Evolutionary conservation across 2,888 invertebrate genomes (phyloP).

Genomic region (Oscheius sp.): DNA sequence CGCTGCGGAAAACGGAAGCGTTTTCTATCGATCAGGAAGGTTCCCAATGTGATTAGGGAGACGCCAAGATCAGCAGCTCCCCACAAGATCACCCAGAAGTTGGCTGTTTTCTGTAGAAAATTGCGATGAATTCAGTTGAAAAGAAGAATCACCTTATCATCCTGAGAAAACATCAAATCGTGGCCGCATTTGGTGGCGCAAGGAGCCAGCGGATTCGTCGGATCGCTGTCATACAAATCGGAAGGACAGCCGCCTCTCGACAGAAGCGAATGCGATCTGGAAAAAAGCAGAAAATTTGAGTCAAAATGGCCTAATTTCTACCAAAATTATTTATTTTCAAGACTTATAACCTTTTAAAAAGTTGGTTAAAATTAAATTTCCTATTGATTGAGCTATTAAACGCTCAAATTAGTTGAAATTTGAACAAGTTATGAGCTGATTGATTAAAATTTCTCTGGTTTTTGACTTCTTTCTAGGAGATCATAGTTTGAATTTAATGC

Average conservation of each 20-base stretch:
- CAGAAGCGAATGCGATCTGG: constrained; percentile 18
- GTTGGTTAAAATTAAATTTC: no score
- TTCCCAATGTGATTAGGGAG: constrained; percentile 82
- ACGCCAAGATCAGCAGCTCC: constrained; percentile 87
- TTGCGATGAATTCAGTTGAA: no score
- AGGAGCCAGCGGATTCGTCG: constrained; percentile 52
- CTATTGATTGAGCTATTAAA: no score
- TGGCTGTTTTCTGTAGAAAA: constrained; percentile 45
- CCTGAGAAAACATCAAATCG: constrained; percentile 72
- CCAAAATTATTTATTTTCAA: no score
- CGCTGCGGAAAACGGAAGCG: constrained; percentile 93
- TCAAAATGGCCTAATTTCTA: no score
- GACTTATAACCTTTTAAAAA: no score
- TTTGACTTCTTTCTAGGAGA: no score
- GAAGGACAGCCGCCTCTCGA: constrained; percentile 52
- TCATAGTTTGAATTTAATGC: no score
- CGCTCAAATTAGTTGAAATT: not conserved
- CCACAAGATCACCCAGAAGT: constrained; percentile 91
- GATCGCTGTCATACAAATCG: constrained; percentile 64
- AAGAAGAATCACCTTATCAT: no score
- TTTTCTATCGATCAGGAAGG: constrained; percentile 91
- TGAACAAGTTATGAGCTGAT: no score
- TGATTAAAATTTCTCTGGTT: no score
- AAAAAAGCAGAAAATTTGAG: not conserved
- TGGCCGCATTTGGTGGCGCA: constrained; percentile 69